These are phyloP conservation scores for Brachystomella parvula DNA, from an alignment of 1,140 invertebrate species.

Conservation along the genomic window DNA sequence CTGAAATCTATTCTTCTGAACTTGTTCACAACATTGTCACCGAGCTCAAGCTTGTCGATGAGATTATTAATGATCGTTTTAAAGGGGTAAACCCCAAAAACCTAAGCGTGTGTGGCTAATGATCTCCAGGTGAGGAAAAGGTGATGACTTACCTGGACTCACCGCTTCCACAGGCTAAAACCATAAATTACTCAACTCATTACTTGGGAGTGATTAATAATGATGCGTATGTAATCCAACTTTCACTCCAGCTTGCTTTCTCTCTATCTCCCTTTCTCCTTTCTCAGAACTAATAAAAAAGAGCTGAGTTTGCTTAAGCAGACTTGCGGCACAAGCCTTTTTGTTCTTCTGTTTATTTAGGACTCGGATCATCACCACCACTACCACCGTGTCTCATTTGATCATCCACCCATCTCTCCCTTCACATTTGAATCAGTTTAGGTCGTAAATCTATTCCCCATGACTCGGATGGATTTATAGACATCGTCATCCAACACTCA, in stretches of 20 bases:
- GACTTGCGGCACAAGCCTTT: background rate
- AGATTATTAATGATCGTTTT: conserved; percentile 1
- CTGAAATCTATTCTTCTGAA: background rate
- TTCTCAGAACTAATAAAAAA: background rate
- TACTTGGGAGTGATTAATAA: background rate
- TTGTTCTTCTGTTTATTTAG: background rate
- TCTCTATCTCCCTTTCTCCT: background rate
- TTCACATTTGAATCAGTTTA: background rate
- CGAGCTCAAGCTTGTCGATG: background rate
- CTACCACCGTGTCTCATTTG: background rate
- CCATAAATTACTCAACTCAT: background rate
- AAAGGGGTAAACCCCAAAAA: background rate
- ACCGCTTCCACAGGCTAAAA: too few relatives aligned
- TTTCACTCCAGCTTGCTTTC: conserved; percentile 3
- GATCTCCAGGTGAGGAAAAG: background rate
- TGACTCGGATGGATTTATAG: conserved; percentile 11
- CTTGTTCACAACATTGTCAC: background rate
- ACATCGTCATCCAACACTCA: background rate
- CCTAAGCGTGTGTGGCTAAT: background rate
- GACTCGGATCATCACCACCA: background rate
- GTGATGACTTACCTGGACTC: too few relatives aligned
- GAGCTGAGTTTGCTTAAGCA: background rate
- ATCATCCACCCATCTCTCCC: background rate
- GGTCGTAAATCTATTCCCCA: background rate
- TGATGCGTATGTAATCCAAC: background rate